Conservation (phyloP, 2,113 vertebrate genomes). For the Scopus umbretta region DNA sequence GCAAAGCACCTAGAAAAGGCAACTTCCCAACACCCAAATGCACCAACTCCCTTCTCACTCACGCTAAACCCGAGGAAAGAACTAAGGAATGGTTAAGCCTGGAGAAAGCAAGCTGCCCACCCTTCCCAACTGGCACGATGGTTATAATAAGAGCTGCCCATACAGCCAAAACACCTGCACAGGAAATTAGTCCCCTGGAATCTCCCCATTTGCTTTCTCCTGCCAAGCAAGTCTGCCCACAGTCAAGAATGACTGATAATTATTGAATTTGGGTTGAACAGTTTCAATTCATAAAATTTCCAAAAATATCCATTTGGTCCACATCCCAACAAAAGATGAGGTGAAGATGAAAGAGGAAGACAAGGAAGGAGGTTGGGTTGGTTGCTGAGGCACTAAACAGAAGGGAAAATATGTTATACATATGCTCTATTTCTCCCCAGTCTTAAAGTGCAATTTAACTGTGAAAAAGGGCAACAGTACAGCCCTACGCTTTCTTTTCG, state of each 20-base stretch:
- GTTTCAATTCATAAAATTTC: neutral
- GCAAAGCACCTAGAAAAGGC: neutral
- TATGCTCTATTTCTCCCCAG: neutral
- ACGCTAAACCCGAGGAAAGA: neutral
- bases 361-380: neutral
- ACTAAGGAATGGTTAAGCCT: neutral
- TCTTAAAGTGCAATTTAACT: neutral
- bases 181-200: conserved; percentile 14
- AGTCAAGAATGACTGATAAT: conserved; percentile 22
- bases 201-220: neutral
- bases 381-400: neutral
- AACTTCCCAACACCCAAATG: neutral
- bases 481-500: neutral
- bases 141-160: neutral
- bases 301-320: neutral
- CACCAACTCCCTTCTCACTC: neutral
- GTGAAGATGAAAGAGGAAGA: neutral
- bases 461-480: neutral
- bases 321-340: neutral
- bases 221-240: conserved; percentile 20
- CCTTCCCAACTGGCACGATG: neutral
- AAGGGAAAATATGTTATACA: neutral
- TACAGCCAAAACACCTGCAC: conserved; percentile 15
- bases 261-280: conserved; percentile 1
- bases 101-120: neutral